phyloP scores from a whole-genome alignment of 2,888 invertebrate species.

The Choristoneura rosaceana region DNA sequence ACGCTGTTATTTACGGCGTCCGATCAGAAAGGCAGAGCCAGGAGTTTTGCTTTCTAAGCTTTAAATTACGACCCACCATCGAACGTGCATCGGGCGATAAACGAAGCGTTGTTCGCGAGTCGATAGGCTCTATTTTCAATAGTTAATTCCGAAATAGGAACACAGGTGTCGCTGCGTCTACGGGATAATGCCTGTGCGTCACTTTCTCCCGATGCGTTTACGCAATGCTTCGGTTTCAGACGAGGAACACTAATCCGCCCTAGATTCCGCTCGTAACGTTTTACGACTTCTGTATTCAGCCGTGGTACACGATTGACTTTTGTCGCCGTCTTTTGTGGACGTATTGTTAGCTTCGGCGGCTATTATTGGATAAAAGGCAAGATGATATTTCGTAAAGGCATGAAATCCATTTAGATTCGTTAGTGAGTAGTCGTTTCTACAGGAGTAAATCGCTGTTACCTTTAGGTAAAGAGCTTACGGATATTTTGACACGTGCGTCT shows the following conservation, averaged over 20 bases:
- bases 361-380: conserved; percentile 28
- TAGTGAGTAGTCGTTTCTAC: background rate
- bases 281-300: conserved; percentile 43
- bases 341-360: conserved; percentile 23
- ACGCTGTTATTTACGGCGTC: conserved; percentile 63
- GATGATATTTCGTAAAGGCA: conserved; percentile 12
- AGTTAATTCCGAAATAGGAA: conserved; percentile 47
- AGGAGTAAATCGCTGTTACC: too few species aligned
- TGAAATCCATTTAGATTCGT: conserved; percentile 29
- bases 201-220: conserved; percentile 59
- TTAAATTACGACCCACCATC: conserved; percentile 61
- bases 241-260: conserved; percentile 51
- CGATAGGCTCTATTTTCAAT: conserved; percentile 35
- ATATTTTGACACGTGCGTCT: too few species aligned
- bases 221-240: conserved; percentile 53
- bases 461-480: too few species aligned
- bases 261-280: conserved; percentile 47
- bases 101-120: conserved; percentile 31
- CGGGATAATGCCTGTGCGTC: conserved; percentile 56
- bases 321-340: conserved; percentile 28
- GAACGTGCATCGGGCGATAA: conserved; percentile 34
- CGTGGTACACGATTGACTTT: conserved; percentile 22
- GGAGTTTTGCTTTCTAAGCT: conserved; percentile 74
- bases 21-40: conserved; percentile 58
- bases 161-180: conserved; percentile 56